These are phyloP conservation scores for Nephrotoma flavescens DNA, from an alignment of 2,888 invertebrate species.

Conservation along the genomic window DNA sequence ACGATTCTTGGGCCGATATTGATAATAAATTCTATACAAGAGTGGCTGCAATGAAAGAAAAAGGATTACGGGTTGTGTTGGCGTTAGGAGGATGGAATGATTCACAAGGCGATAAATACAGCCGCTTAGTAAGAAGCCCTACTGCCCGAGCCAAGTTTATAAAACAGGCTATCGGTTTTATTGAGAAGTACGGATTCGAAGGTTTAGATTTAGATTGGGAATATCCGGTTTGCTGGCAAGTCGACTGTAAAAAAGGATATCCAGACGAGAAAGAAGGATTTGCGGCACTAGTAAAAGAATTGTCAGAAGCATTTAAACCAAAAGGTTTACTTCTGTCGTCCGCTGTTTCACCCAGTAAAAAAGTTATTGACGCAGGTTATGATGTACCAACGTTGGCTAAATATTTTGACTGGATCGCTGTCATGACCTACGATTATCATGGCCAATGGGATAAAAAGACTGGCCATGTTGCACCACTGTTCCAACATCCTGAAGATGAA, in stretches of 20 bases:
- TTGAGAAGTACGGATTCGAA: slow-evolving; percentile 71
- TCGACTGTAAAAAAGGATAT: slow-evolving; percentile 73
- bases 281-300: slow-evolving; percentile 54
- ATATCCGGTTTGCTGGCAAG: slow-evolving; percentile 59
- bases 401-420: slow-evolving; percentile 77
- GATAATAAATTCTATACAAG: slow-evolving; percentile 79
- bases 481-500: slow-evolving; percentile 68
- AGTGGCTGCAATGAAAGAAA: slow-evolving; percentile 60
- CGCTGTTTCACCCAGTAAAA: slow-evolving; percentile 78
- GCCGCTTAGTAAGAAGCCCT: slow-evolving; percentile 64
- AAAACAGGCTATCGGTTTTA: slow-evolving; percentile 55
- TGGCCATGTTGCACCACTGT: slow-evolving; percentile 77
- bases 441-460: slow-evolving; percentile 88
- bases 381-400: slow-evolving; percentile 60
- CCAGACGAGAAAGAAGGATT: slow-evolving; percentile 71
- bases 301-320: slow-evolving; percentile 50
- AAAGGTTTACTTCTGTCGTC: slow-evolving; percentile 59
- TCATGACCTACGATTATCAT: slow-evolving; percentile 86
- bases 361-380: slow-evolving; percentile 73
- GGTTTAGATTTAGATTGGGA: slow-evolving; percentile 95
- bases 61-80: slow-evolving; percentile 70
- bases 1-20: slow-evolving; percentile 82
- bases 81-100: slow-evolving; percentile 95
- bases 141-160: slow-evolving; percentile 58
- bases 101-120: slow-evolving; percentile 80